These are phyloP conservation scores for Camelus dromedarius DNA, from an alignment of 2,113 vertebrate species.

Conservation along the genomic window DNA sequence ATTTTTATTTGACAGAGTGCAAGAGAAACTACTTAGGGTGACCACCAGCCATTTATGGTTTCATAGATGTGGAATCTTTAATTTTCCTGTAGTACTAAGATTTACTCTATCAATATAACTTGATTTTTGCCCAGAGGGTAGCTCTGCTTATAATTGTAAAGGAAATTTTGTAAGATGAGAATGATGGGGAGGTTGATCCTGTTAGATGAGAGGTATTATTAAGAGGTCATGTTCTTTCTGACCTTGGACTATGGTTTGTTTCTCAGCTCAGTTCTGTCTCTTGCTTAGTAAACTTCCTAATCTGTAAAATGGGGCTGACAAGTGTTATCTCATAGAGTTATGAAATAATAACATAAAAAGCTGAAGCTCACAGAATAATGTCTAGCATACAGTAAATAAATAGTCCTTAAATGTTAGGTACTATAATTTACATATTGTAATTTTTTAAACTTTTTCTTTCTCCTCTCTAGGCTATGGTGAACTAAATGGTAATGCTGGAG, in stretches of 20 bases:
- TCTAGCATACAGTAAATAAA: conserved; percentile 22
- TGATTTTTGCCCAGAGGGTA: conserved; percentile 50
- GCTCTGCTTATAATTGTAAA: conserved; percentile 52
- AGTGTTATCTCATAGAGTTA: neutral
- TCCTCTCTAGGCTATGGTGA: conserved; percentile 88
- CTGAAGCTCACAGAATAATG: neutral
- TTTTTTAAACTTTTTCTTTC: conserved; percentile 61
- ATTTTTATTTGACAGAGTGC: neutral
- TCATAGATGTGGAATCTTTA: neutral
- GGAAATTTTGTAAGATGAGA: conserved; percentile 52
- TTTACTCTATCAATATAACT: neutral
- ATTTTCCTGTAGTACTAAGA: conserved; percentile 22
- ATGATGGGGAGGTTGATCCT: conserved; percentile 36
- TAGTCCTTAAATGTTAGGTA: neutral
- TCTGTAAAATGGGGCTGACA: conserved; percentile 11
- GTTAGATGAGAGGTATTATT: conserved; percentile 8
- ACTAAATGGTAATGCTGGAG: conserved; percentile 90
- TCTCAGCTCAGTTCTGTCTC: neutral
- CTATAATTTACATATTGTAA: conserved; percentile 51
- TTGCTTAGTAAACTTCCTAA: conserved; percentile 30
- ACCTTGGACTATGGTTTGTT: conserved; percentile 20
- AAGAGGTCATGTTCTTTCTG: conserved; percentile 29
- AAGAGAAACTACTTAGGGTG: neutral
- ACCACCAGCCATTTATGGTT: neutral
- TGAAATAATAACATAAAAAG: neutral